A percentile compares a stretch with the other conserved stretches of the same genome.
Evolutionary conservation across 2,888 invertebrate genomes (phyloP).

Genomic region (Agonopterix heracliana): DNA sequence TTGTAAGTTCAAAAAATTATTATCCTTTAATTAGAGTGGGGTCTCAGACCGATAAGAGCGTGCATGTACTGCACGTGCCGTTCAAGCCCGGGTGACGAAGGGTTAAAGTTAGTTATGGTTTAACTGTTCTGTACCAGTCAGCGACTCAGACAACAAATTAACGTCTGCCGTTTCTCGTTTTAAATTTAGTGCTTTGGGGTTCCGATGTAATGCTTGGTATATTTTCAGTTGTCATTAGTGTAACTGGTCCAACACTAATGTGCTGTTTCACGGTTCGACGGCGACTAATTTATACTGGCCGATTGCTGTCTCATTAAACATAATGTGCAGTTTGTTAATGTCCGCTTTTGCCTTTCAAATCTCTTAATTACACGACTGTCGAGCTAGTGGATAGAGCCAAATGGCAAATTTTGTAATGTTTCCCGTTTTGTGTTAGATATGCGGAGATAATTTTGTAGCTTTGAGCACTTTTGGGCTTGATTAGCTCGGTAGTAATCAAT

Average conservation of each 20-base stretch:
- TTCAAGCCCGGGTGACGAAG: too few species aligned
- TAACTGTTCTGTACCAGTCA: too few species aligned
- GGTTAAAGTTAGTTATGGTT: too few species aligned
- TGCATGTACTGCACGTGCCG: too few species aligned
- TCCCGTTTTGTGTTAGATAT: not conserved
- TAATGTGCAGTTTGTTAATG: slow-evolving; percentile 34
- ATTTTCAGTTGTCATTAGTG: slow-evolving; percentile 25
- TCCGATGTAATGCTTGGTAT: slow-evolving; percentile 5
- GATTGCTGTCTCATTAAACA: slow-evolving; percentile 30
- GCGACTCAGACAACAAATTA: not conserved
- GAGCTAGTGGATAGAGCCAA: not conserved
- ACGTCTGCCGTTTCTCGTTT: not conserved
- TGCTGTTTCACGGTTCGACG: slow-evolving; percentile 33
- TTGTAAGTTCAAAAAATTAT: too few species aligned
- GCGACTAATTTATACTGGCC: slow-evolving; percentile 32
- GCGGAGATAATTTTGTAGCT: not conserved
- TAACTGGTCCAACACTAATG: slow-evolving; percentile 18
- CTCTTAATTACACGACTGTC: slow-evolving; percentile 29
- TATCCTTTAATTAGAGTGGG: too few species aligned
- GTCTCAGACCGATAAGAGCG: too few species aligned
- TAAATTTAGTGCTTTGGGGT: not conserved
- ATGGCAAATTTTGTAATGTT: slow-evolving; percentile 1
- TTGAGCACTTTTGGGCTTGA: not conserved
- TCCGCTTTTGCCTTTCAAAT: slow-evolving; percentile 30
- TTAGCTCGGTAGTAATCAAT: too few species aligned